Conservation (phyloP, 2,797 vertebrate genomes). For the Urosaurus nigricauda region DNA sequence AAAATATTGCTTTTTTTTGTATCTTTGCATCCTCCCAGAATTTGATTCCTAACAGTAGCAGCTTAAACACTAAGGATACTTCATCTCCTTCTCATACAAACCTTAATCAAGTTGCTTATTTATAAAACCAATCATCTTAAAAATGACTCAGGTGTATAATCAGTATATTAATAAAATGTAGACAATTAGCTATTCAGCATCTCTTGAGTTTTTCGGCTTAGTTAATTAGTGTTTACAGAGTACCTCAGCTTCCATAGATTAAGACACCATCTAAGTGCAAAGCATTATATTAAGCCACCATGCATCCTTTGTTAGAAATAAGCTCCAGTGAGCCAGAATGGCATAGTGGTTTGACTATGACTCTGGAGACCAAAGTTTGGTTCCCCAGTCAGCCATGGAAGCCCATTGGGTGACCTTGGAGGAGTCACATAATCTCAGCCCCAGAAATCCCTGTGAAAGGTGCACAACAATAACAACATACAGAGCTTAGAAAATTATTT, state of each 20-base stretch:
- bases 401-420: too few relatives aligned
- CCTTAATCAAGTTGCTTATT: background rate
- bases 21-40: too few relatives aligned
- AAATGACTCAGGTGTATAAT: conserved; percentile 13
- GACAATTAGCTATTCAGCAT: background rate
- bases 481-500: background rate
- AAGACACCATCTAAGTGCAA: background rate
- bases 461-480: too few relatives aligned
- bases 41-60: background rate
- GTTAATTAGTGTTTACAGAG: conserved; percentile 26
- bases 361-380: too few relatives aligned
- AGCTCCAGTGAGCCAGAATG: background rate
- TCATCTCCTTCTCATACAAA: background rate
- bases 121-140: conserved; percentile 9
- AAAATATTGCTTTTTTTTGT: background rate
- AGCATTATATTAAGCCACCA: background rate
- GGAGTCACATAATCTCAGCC: too few relatives aligned
- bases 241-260: background rate
- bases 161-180: conserved; percentile 10
- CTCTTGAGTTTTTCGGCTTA: background rate
- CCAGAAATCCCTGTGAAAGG: too few relatives aligned
- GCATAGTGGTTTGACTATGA: too few relatives aligned
- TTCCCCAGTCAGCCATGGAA: too few relatives aligned
- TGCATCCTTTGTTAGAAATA: background rate
- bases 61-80: background rate